Percentiles rank a stretch among this genome's conserved stretches.
These are phyloP conservation scores for Syrrhaptes paradoxus DNA, from an alignment of 2,113 vertebrate genomes.

Conservation along the genomic window DNA sequence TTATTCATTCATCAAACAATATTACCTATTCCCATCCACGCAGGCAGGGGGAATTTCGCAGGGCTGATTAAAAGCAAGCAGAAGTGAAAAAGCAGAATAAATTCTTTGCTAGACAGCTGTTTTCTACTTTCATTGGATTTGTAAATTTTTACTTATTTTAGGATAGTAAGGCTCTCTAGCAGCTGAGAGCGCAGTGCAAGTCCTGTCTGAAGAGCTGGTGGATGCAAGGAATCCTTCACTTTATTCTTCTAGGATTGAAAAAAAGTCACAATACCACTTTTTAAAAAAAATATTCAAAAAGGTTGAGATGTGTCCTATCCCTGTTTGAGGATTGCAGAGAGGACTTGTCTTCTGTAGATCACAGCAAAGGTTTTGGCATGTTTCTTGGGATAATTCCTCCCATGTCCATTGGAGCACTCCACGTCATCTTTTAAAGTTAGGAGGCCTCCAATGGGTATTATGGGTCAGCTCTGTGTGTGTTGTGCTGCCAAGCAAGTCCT, in stretches of 20 bases:
- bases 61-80: neutral
- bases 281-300: neutral
- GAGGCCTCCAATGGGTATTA: neutral
- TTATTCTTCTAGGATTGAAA: neutral
- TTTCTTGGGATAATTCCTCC: neutral
- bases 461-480: neutral
- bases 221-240: neutral
- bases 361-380: neutral
- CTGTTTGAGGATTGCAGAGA: neutral
- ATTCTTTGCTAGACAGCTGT: neutral
- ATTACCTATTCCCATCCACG: neutral
- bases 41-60: neutral
- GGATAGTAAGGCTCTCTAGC: neutral
- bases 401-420: neutral
- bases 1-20: constrained; percentile 63
- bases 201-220: neutral
- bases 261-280: fast-evolving
- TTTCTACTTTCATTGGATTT: neutral
- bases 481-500: neutral
- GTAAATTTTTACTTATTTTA: neutral
- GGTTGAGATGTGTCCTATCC: fast-evolving
- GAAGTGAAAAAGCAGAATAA: neutral
- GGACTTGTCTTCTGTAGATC: neutral
- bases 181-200: neutral
- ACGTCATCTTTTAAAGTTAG: neutral